A percentile compares a stretch with the other conserved stretches of the same genome.
Conservation (phyloP, 2,888 invertebrate genomes). For the Chloroclystis v-ata region DNA sequence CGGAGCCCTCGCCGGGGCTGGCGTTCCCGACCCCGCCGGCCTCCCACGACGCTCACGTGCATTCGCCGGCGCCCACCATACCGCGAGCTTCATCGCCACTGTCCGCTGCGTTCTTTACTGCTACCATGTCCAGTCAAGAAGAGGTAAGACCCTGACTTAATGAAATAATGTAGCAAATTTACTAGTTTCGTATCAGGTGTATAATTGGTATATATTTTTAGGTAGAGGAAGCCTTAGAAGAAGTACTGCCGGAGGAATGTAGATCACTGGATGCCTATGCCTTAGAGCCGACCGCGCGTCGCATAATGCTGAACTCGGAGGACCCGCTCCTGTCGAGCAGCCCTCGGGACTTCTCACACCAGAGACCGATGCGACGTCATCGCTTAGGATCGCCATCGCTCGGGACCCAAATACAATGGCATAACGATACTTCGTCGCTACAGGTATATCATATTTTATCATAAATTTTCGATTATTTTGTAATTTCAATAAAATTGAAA, state of each 20-base stretch:
- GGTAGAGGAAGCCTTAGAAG: slow-evolving; percentile 91
- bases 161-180: too few species aligned
- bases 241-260: slow-evolving; percentile 88
- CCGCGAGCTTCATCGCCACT: slow-evolving; percentile 88
- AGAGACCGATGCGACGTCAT: slow-evolving; percentile 54
- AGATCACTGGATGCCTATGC: slow-evolving; percentile 80
- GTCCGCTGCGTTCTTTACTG: slow-evolving; percentile 90
- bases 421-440: slow-evolving; percentile 57
- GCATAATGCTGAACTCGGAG: slow-evolving; percentile 93
- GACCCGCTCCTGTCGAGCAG: slow-evolving; percentile 90
- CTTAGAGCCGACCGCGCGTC: slow-evolving; percentile 83
- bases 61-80: slow-evolving; percentile 80
- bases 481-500: too few species aligned
- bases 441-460: slow-evolving; percentile 46
- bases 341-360: slow-evolving; percentile 85
- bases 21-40: slow-evolving; percentile 92
- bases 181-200: too few species aligned
- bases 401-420: slow-evolving; percentile 58
- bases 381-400: slow-evolving; percentile 45
- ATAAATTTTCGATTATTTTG: not conserved
- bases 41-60: slow-evolving; percentile 84
- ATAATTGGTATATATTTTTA: slow-evolving; percentile 35
- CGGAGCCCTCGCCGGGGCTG: slow-evolving; percentile 82
- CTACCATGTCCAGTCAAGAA: slow-evolving; percentile 90
- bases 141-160: slow-evolving; percentile 66